phyloP scores from a whole-genome alignment of 2,113 vertebrate species.

The human region DNA sequence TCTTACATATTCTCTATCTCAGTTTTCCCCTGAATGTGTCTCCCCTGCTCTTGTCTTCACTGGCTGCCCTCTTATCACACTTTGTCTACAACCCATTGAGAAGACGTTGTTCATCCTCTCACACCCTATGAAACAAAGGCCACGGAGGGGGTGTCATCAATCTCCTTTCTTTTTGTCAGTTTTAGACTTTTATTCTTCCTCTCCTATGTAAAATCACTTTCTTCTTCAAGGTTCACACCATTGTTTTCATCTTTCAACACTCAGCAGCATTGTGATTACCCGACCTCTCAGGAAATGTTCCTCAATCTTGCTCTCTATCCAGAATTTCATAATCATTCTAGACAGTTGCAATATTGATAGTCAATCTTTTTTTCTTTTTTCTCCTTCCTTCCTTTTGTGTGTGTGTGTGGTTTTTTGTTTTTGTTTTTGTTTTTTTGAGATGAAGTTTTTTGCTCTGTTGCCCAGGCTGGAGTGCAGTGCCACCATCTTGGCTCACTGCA shows the following conservation, averaged over 20 bases:
- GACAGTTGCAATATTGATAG: not conserved
- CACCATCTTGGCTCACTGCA: too few species aligned
- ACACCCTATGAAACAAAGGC: not conserved
- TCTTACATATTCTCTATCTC: not conserved
- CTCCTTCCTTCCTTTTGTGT: not conserved
- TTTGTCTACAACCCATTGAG: not conserved
- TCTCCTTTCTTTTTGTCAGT: not conserved
- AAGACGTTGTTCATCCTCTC: not conserved
- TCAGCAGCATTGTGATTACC: not conserved
- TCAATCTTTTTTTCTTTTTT: not conserved
- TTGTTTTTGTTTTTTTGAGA: too few species aligned
- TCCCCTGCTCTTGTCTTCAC: not conserved
- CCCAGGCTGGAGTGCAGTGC: too few species aligned
- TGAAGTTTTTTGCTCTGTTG: too few species aligned
- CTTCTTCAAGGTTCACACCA: not conserved
- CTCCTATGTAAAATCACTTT: not conserved
- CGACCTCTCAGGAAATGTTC: not conserved
- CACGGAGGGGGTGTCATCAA: not conserved
- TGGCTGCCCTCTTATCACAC: not conserved
- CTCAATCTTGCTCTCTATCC: not conserved
- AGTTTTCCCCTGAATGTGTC: not conserved
- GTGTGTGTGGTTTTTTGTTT: too few species aligned
- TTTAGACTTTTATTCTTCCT: not conserved
- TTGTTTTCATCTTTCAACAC: not conserved
- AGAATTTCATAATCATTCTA: not conserved